Evolutionary conservation across 2,797 vertebrate genomes (phyloP).

Genomic region (Sitta carolinensis): DNA sequence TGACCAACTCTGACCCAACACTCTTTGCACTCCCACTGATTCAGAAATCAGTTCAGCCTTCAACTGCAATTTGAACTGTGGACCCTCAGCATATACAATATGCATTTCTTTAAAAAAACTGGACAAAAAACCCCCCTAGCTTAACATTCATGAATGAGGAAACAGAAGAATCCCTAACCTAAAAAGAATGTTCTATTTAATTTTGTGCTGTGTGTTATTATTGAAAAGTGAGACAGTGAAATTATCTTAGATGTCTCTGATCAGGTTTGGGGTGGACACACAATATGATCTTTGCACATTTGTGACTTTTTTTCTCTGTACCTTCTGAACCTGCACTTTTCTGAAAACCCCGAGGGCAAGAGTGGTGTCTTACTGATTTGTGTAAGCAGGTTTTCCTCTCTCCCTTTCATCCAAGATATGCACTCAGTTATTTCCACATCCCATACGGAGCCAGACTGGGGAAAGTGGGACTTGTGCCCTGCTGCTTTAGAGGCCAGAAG

Average conservation of each 20-base stretch:
- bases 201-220: background rate
- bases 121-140: background rate
- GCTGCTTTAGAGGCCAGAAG: background rate
- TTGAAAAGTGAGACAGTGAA: background rate
- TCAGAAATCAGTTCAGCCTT: background rate
- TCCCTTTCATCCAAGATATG: background rate
- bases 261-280: background rate
- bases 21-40: background rate
- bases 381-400: background rate
- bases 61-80: background rate
- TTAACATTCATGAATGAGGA: background rate
- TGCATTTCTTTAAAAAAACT: accelerated
- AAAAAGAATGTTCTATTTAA: background rate
- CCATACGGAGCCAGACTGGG: background rate
- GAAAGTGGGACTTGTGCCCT: background rate
- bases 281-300: background rate
- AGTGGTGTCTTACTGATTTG: background rate
- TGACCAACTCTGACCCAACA: background rate
- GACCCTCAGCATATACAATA: background rate
- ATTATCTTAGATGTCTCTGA: background rate
- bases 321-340: background rate
- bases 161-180: background rate
- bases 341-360: background rate
- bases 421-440: background rate
- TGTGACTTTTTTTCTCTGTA: background rate